Conservation (phyloP, 2,888 invertebrate genomes). For the Xiphydria camelus region DNA sequence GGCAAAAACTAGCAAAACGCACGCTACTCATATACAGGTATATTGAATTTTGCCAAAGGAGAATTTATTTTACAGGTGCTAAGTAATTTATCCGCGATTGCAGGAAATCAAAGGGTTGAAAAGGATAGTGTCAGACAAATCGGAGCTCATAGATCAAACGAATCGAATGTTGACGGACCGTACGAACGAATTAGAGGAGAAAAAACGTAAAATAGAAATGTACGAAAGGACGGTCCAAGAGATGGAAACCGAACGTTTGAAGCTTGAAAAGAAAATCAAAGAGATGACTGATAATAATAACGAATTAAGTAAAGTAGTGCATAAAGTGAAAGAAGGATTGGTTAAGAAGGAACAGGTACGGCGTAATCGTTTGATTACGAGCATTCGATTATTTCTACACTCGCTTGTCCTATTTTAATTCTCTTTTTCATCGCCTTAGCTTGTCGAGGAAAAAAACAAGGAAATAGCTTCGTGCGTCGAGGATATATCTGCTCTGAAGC, state of each 20-base stretch:
- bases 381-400: neutral
- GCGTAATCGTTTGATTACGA: neutral
- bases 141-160: constrained; percentile 30
- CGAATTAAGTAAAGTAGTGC: constrained; percentile 29
- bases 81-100: neutral
- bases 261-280: constrained; percentile 20
- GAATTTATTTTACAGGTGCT: neutral
- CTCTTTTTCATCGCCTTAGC: constrained; percentile 20
- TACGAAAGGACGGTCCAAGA: constrained; percentile 32
- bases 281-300: constrained; percentile 28
- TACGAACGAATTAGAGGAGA: constrained; percentile 33
- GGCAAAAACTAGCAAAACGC: constrained; percentile 35
- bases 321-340: constrained; percentile 37
- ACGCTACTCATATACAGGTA: constrained; percentile 38
- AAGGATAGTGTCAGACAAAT: constrained; percentile 44
- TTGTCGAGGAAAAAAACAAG: constrained; percentile 37
- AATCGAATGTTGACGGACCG: constrained; percentile 22
- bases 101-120: constrained; percentile 45
- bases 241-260: constrained; percentile 26
- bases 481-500: constrained; percentile 41
- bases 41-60: neutral
- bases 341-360: constrained; percentile 42
- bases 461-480: constrained; percentile 40
- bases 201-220: constrained; percentile 28
- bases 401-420: neutral